Percentiles rank a stretch among this genome's conserved stretches.
These are phyloP conservation scores for Streptopelia turtur DNA, from an alignment of 2,797 vertebrate genomes.

Conservation along the genomic window DNA sequence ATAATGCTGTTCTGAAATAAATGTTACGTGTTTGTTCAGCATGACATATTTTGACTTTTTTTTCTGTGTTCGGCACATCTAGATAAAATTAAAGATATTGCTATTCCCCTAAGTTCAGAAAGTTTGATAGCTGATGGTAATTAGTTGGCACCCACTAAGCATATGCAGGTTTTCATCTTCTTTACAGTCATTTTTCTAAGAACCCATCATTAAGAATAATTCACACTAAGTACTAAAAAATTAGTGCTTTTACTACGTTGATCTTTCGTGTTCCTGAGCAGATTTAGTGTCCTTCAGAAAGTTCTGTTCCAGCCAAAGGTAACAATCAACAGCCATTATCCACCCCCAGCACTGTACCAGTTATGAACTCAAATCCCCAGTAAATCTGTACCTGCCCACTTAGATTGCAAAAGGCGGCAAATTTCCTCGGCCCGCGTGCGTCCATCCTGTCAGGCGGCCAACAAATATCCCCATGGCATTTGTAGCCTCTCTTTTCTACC, in stretches of 20 bases:
- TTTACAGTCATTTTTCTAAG: not conserved
- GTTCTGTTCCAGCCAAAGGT: not conserved
- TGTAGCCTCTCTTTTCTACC: not conserved
- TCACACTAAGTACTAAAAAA: not conserved
- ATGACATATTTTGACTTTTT: not conserved
- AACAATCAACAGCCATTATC: not conserved
- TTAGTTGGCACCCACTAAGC: not conserved
- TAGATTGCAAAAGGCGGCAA: not conserved
- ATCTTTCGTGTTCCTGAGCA: not conserved
- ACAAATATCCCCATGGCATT: not conserved
- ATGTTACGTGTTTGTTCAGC: constrained; percentile 44
- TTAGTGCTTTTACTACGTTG: not conserved
- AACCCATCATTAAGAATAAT: not conserved
- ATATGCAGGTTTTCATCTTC: not conserved
- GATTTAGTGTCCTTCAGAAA: not conserved
- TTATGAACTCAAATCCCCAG: not conserved
- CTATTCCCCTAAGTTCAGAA: not conserved
- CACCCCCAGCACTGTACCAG: not conserved
- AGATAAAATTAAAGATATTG: not conserved
- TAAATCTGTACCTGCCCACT: not conserved
- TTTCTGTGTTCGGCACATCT: not conserved
- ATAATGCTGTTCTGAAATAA: constrained; percentile 15
- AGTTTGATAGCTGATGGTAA: not conserved
- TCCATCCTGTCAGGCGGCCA: not conserved
- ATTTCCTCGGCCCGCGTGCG: not conserved